phyloP scores from a whole-genome alignment of 2,888 invertebrate species.

The Ashinkailepas kermadecensis region DNA sequence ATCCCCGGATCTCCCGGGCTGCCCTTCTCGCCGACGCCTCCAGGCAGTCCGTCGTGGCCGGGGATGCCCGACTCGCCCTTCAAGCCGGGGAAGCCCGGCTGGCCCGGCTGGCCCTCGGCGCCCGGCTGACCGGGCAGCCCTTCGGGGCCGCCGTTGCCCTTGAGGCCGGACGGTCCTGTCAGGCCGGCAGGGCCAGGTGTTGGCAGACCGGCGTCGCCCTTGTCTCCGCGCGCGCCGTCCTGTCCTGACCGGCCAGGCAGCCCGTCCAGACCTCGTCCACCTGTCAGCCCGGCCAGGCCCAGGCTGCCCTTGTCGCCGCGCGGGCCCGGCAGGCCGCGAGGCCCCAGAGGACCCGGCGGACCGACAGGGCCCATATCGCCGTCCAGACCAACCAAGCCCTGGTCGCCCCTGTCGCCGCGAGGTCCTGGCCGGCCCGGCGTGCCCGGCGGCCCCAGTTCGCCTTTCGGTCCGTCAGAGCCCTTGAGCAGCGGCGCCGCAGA shows the following conservation, averaged over 20 bases:
- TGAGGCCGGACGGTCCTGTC: not conserved
- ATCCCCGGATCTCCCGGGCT: slow-evolving; percentile 72
- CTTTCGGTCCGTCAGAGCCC: not conserved
- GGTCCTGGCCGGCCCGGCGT: not conserved
- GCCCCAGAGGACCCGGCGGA: not conserved
- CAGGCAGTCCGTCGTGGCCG: slow-evolving; percentile 32
- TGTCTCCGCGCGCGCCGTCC: slow-evolving; percentile 34
- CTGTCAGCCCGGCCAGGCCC: slow-evolving; percentile 44
- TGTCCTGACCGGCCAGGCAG: slow-evolving; percentile 53
- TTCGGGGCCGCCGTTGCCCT: slow-evolving; percentile 25
- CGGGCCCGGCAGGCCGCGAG: slow-evolving; percentile 54
- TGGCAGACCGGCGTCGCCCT: not conserved
- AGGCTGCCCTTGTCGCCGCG: slow-evolving; percentile 72
- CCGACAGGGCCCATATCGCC: not conserved
- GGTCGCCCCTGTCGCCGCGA: not conserved
- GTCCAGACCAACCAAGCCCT: not conserved
- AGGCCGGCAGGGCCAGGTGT: not conserved
- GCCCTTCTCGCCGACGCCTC: slow-evolving; percentile 52
- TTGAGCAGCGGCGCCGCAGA: not conserved
- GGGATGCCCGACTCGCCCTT: slow-evolving; percentile 48
- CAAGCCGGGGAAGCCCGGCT: slow-evolving; percentile 40
- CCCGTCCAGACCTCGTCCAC: not conserved
- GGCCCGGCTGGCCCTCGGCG: slow-evolving; percentile 33
- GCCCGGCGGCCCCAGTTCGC: not conserved
- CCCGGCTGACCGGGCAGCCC: slow-evolving; percentile 34